phyloP scores from a whole-genome alignment of 2,888 invertebrate species.

The Mystacides longicornis region DNA sequence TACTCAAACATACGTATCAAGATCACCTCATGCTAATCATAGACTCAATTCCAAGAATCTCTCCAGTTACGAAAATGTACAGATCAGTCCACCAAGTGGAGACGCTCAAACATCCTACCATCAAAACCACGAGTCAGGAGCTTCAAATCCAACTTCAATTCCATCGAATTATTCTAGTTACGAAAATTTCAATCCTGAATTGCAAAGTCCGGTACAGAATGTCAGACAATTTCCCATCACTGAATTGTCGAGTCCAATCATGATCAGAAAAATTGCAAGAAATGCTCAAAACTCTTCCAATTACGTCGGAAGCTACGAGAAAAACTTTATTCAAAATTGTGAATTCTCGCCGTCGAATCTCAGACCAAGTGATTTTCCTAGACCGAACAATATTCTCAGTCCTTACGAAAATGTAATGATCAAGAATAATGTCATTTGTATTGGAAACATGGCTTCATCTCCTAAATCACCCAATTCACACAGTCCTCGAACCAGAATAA shows the following conservation, averaged over 20 bases:
- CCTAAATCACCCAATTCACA: conserved; percentile 45
- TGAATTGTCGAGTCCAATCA: conserved; percentile 41
- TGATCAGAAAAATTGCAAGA: conserved; percentile 34
- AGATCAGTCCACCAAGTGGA: conserved; percentile 33
- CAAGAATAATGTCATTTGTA: conserved; percentile 30
- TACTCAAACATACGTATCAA: background rate
- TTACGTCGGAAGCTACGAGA: conserved; percentile 17
- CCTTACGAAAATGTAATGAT: conserved; percentile 58
- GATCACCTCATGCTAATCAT: background rate
- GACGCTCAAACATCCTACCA: conserved; percentile 36
- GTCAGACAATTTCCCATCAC: conserved; percentile 29
- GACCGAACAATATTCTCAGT: conserved; percentile 29
- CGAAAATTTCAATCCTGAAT: conserved; percentile 30
- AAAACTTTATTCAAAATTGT: conserved; percentile 29
- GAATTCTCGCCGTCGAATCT: conserved; percentile 20
- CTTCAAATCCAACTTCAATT: conserved; percentile 27
- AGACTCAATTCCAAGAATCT: conserved; percentile 32
- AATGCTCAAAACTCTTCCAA: conserved; percentile 24
- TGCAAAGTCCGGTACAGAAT: conserved; percentile 30
- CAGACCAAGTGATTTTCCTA: conserved; percentile 32
- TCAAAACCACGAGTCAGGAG: conserved; percentile 20
- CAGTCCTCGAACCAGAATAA: conserved; percentile 55
- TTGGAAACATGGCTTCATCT: conserved; percentile 27
- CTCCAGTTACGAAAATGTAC: conserved; percentile 52
- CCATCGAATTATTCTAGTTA: conserved; percentile 30